phyloP scores from a whole-genome alignment of 2,888 invertebrate genomes.

The Mesoligia furuncula region DNA sequence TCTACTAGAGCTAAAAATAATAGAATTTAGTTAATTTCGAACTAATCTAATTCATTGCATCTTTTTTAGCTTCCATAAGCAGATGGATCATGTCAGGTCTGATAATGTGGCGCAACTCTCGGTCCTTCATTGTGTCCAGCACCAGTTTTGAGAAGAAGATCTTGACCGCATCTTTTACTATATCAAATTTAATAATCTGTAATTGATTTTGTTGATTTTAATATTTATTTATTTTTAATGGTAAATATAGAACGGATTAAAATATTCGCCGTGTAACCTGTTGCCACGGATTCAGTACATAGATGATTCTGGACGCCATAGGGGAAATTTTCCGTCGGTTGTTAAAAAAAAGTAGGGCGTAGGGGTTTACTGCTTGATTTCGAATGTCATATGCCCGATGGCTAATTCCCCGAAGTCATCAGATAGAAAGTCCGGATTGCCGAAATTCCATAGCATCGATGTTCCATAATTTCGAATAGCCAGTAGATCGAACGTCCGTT shows the following conservation, averaged over 20 bases:
- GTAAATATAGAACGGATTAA: neutral
- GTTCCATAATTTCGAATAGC: no score
- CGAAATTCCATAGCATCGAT: no score
- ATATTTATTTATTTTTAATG: neutral
- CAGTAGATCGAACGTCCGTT: no score
- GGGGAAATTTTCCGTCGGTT: no score
- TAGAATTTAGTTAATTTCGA: neutral
- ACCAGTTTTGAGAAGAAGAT: conserved; percentile 80
- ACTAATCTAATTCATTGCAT: conserved; percentile 56
- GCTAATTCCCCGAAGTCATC: no score
- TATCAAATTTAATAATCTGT: conserved; percentile 67
- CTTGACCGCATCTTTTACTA: conserved; percentile 64
- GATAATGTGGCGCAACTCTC: conserved; percentile 79
- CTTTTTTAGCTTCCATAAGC: conserved; percentile 80
- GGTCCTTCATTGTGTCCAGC: conserved; percentile 79
- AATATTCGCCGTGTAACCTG: neutral
- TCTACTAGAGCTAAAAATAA: neutral
- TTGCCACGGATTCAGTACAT: neutral
- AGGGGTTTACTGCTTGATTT: no score
- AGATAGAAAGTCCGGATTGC: no score
- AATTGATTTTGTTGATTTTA: neutral
- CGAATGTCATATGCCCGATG: no score
- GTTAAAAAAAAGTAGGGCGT: neutral
- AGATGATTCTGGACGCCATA: neutral
- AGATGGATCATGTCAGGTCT: conserved; percentile 88